These are phyloP conservation scores for Zaprionus ghesquierei DNA, from an alignment of 1,140 invertebrate genomes.

Conservation along the genomic window DNA sequence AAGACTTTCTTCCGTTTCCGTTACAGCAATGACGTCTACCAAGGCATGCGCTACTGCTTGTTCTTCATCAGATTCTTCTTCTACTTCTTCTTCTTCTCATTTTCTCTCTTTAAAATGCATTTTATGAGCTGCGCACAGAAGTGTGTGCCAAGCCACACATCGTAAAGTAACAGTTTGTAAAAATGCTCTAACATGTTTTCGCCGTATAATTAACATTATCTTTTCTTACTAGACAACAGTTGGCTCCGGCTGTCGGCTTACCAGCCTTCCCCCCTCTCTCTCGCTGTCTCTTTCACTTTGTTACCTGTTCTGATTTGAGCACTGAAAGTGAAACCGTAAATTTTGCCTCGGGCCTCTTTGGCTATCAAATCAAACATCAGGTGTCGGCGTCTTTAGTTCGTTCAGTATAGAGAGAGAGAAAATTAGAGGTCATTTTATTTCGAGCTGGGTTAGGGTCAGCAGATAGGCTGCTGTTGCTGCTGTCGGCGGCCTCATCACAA, in stretches of 20 bases:
- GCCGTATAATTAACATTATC: slow-evolving; percentile 67
- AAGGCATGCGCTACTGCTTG: background rate
- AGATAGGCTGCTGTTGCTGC: background rate
- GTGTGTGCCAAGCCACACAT: slow-evolving; percentile 63
- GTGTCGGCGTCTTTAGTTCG: slow-evolving; percentile 55
- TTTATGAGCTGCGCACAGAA: slow-evolving; percentile 49
- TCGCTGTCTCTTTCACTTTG: slow-evolving; percentile 9
- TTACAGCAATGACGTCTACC: slow-evolving; percentile 2
- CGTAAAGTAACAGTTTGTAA: slow-evolving; percentile 70
- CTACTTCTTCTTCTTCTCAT: background rate
- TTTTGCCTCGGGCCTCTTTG: slow-evolving; percentile 35
- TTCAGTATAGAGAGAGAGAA: background rate
- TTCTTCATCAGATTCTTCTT: background rate
- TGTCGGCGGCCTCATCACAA: slow-evolving; percentile 58
- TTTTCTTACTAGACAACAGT: slow-evolving; percentile 53
- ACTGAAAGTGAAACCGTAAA: slow-evolving; percentile 78
- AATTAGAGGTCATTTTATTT: slow-evolving; percentile 11
- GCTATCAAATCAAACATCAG: slow-evolving; percentile 74
- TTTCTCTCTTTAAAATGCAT: slow-evolving; percentile 1
- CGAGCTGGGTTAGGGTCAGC: background rate
- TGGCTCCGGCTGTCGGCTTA: slow-evolving; percentile 26
- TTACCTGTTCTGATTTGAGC: slow-evolving; percentile 73
- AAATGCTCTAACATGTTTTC: slow-evolving; percentile 32
- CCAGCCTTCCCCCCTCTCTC: background rate
- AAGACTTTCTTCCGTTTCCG: slow-evolving; percentile 79